Base-by-base conservation (phyloP, 2,113 vertebrate species). In the Silurus glanis region DNA sequence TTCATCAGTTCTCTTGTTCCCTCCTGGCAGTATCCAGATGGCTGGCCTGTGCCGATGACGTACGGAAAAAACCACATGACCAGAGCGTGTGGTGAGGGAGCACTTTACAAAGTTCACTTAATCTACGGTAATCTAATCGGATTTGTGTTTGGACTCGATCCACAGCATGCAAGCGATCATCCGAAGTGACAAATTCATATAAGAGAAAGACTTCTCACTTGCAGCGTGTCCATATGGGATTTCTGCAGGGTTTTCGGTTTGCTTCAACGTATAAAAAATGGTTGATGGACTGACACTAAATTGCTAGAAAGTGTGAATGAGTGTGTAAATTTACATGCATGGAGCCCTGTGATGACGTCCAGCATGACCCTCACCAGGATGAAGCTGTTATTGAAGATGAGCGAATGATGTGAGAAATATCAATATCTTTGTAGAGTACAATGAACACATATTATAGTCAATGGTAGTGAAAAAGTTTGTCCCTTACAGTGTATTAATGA, bases 1-100 rank as follows among this genome's bases (percentile, higher is more conserved):
- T 67, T 86, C 51, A 71, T 67, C 67, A 37, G 16, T 82, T 64
- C 85, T 82, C 47, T 75, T 85, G 56, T 67, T 79, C 72, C 49
- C 80, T 67, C 59, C 53, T 58, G 72, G 61, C 59, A 80, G 47
- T 53, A 23, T 80, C 74, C 84, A 85, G 84, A 85, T 85, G 84
- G 61, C 51, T 51, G n/a, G 47, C 25, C 51, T 80, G 49, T n/a
- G 28, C 25, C 21, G 28, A 85, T 67, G 84, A 85, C 75, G 12
- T 67, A 62, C 61, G 45, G 59, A 78, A 53, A 53, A 0, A 25
- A 21, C 74, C n/a, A 7, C 83, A 85, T 78, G 58, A 59, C 78
- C 55, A 10, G 3, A 80, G 12, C 13, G 28, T 47, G 17, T 61
- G 79, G 16, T 81, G 58, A 8, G 58, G 55, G 37, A 61, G 58